Evolutionary conservation across 2,888 invertebrate species (phyloP), one percentile per base, ranked within the genome.

Genomic region (Tholera decimalis): DNA sequence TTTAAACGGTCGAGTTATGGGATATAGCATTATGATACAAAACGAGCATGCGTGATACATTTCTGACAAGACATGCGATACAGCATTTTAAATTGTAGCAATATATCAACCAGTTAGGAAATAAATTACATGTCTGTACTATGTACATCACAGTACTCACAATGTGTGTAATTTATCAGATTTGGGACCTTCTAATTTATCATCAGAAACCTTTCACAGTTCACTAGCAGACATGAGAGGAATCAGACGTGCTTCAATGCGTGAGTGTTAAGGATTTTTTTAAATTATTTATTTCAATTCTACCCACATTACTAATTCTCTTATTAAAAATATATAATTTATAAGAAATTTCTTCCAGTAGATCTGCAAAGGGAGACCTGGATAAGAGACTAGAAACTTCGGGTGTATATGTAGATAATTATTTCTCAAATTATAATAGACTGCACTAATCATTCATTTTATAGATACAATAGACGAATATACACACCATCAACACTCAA

Each of bases 51-150:
- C 66, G 53, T 75, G 76, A 65, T 76, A 71, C 57, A 65, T 55
- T 71, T 43, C 26, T 46, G 46, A 74, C 71, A 35, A 71, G 76
- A 57, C 74, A 76, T 60, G 72, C 72, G 41, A 74, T 60, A 44
- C 11, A 50, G 46, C 51, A 55, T 53, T 73, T 67, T 72, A 51
- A 73, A 73, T 33, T 53, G 74, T 57, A 69, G 69, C 43, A 74
- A 69, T 69, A 49, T 35, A 68, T 74, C 72, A 68, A 35, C 26
- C n/a, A 39, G 28, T 54, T 37, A 50, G n/a, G 20, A 49, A 22
- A 63, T 62, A 73, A 69, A 68, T 74, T 49, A 74, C 54, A 30
- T 22, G 33, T 50, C 8, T 39, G 43, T 24, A 26, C 35, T 41
- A 3, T 41, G 44, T 24, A 22, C 30, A 35, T 35, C 22, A 18